Evolutionary conservation across 2,797 vertebrate species (phyloP), one percentile per base, ranked within the genome.

Genomic region (Oophaga sylvatica): DNA sequence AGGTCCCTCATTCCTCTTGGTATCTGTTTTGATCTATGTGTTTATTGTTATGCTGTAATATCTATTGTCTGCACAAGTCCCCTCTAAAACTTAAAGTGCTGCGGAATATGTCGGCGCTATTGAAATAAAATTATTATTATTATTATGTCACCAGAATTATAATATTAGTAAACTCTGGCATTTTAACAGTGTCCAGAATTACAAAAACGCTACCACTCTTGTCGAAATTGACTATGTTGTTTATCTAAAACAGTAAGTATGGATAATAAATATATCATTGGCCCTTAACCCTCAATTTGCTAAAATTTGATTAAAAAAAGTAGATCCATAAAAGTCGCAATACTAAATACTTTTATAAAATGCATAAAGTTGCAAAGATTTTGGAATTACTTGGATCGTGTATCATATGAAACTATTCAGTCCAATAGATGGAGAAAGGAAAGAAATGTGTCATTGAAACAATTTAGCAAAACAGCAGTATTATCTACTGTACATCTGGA

Each of bases 401-500:
- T 77, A 15, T 53, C 17, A 12, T 53, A 76, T 6, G 75, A 29
- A 77, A 10, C 22, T 45, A 0, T 7, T 26, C 17, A 45, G 22
- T 12, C 75, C 12, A 26, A 77, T 77, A 77, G 73, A 26, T 53
- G 48, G 75, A 77, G 75, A 26, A 35, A 26, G 22, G 48, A 56
- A 77, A 77, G 75, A 56, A 77, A 77, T 48, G 75, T 1, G 5
- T 77, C 75, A 53, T 77, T 26, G 48, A 26, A 56, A 16, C 75
- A 77, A 77, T 53, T 56, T 77, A 77, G 12, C 17, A 80, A 29
- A 80, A 63, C 29, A 62, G 57, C 60, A 29, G 80, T 56, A 81
- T 68, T 45, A 68, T 83, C 65, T n/a, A n/a, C n/a, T n/a, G n/a
- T 83, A 53, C 48, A 83, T 26, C 45, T 71, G 65, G 48, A 83